Conservation (phyloP, 2,797 vertebrate species). For the Ctenochaetus hawaiiensis region DNA sequence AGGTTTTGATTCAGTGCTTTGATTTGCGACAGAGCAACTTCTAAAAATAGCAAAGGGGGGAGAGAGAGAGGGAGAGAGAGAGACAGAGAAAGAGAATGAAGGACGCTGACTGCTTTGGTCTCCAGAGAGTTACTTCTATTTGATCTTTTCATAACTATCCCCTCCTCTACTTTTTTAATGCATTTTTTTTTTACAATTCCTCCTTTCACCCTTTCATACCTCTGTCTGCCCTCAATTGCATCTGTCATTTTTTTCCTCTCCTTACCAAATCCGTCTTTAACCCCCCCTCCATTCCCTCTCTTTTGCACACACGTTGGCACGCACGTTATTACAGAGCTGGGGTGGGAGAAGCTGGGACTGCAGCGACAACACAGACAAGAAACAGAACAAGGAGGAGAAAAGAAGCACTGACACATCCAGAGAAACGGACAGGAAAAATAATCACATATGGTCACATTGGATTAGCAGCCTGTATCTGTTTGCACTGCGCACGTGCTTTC, state of each 20-base stretch:
- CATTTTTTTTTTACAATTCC: slow-evolving; percentile 52
- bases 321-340: slow-evolving; percentile 53
- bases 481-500: slow-evolving; percentile 32
- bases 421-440: slow-evolving; percentile 38
- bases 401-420: slow-evolving; percentile 41
- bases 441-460: slow-evolving; percentile 60
- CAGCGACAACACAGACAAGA: slow-evolving; percentile 63
- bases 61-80: slow-evolving; percentile 18
- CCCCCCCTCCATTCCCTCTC: slow-evolving; percentile 30
- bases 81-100: slow-evolving; percentile 42
- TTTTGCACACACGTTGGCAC: slow-evolving; percentile 58
- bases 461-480: slow-evolving; percentile 63
- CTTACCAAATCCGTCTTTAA: slow-evolving; percentile 48
- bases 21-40: slow-evolving; percentile 75
- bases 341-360: slow-evolving; percentile 50
- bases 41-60: slow-evolving; percentile 83
- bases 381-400: slow-evolving; percentile 53
- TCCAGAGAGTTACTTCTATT: slow-evolving; percentile 65
- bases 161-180: slow-evolving; percentile 43
- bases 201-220: slow-evolving; percentile 52
- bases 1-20: slow-evolving; percentile 81
- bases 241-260: slow-evolving; percentile 54
- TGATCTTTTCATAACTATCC: slow-evolving; percentile 57
- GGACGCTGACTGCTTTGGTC: slow-evolving; percentile 63
- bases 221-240: slow-evolving; percentile 54